phyloP scores from a whole-genome alignment of 2,797 vertebrate genomes.

The Melanotaenia maccullochi region DNA sequence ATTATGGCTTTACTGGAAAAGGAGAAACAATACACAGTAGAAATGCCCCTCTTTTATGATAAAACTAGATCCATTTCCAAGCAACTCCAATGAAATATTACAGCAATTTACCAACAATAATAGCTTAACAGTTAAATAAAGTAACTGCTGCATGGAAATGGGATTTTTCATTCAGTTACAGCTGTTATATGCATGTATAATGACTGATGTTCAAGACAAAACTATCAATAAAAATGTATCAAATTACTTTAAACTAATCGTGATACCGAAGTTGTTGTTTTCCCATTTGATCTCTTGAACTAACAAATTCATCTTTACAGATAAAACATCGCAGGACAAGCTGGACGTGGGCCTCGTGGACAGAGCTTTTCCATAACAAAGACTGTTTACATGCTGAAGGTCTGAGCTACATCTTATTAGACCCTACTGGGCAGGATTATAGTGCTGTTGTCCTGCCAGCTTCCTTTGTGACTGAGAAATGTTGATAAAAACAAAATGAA shows the following conservation, averaged over 20 bases:
- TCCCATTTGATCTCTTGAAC: not conserved
- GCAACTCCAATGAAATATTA: no score
- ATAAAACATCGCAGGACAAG: conserved; percentile 11
- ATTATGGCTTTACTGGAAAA: not conserved
- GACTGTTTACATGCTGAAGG: conserved; percentile 37
- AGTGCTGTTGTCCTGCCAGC: conserved; percentile 21
- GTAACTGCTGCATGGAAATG: not conserved
- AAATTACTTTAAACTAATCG: not conserved
- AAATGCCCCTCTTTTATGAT: not conserved
- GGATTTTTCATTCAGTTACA: not conserved
- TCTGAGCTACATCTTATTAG: conserved; percentile 39
- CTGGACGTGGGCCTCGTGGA: conserved; percentile 14
- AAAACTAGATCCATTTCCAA: not conserved
- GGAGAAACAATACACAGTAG: not conserved
- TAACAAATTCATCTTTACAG: conserved; percentile 6
- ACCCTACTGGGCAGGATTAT: conserved; percentile 46
- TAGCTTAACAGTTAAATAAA: not conserved
- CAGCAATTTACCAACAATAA: not conserved
- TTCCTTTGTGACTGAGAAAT: conserved; percentile 35
- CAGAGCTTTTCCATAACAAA: conserved; percentile 48
- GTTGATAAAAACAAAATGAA: conserved; percentile 24
- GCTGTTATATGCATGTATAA: not conserved
- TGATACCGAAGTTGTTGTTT: not conserved
- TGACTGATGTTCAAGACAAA: not conserved
- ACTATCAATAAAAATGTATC: not conserved